A percentile compares a stretch with the other conserved stretches of the same genome.
Conservation (phyloP, 2,797 vertebrate genomes). For the Brachymystax lenok region DNA sequence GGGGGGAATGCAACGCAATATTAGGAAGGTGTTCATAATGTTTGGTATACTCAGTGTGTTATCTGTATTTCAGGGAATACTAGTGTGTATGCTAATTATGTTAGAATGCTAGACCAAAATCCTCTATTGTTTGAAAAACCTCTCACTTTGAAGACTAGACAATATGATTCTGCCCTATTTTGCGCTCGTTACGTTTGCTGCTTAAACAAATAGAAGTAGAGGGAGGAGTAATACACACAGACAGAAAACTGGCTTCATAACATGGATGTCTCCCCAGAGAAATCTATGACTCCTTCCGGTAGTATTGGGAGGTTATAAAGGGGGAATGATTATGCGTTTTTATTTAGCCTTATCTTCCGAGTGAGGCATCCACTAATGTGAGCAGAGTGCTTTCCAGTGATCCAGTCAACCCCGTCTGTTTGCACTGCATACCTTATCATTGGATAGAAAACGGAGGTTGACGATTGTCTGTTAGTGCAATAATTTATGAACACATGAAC, state of each 20-base stretch:
- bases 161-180: neutral
- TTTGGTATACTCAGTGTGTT: neutral
- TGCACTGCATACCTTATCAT: conserved; percentile 42
- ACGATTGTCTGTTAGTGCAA: conserved; percentile 26
- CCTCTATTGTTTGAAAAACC: neutral
- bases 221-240: neutral
- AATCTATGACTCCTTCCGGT: conserved; percentile 62
- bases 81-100: no score
- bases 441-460: conserved; percentile 34
- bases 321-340: conserved; percentile 63
- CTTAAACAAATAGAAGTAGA: conserved; percentile 35
- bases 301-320: conserved; percentile 45
- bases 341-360: conserved; percentile 68
- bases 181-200: conserved; percentile 2
- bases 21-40: no score
- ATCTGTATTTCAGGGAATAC: no score
- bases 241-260: conserved; percentile 18
- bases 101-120: neutral
- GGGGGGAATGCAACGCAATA: no score
- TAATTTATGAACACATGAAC: conserved; percentile 40
- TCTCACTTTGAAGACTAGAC: neutral
- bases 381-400: conserved; percentile 74
- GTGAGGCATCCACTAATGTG: conserved; percentile 68
- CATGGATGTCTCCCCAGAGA: conserved; percentile 56
- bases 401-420: conserved; percentile 59